phyloP scores from a whole-genome alignment of 1,140 invertebrate species.

The Cotesia glomerata region DNA sequence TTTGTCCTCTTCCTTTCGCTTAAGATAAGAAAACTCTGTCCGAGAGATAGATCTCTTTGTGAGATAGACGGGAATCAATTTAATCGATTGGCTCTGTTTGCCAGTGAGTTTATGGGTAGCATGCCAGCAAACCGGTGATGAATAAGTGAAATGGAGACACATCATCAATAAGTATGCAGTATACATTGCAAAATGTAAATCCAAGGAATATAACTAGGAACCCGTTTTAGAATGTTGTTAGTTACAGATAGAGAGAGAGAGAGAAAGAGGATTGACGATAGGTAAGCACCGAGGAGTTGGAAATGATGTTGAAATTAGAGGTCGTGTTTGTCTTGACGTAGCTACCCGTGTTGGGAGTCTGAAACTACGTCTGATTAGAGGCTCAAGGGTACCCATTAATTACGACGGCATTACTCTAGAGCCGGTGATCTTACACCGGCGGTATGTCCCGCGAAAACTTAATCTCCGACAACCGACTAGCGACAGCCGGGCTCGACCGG shows the following conservation, averaged over 20 bases:
- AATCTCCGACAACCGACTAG: constrained; percentile 25
- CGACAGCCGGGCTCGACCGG: not conserved
- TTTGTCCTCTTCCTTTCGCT: not conserved
- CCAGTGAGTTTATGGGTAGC: too few species aligned
- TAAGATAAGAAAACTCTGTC: too few species aligned
- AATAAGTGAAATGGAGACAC: too few species aligned
- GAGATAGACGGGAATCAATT: too few species aligned
- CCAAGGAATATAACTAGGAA: too few species aligned
- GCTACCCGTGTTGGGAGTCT: constrained; percentile 44
- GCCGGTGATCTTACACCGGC: constrained; percentile 17
- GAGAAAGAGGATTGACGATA: not conserved
- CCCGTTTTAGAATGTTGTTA: too few species aligned
- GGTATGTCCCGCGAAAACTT: constrained; percentile 33
- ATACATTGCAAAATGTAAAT: too few species aligned
- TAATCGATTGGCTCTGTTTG: too few species aligned
- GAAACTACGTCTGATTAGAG: constrained; percentile 58
- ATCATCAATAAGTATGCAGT: too few species aligned
- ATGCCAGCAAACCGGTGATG: too few species aligned
- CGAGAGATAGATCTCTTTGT: not conserved
- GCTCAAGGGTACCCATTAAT: constrained; percentile 43
- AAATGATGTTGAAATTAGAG: not conserved
- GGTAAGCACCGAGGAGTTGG: constrained; percentile 6
- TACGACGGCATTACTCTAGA: constrained; percentile 37
- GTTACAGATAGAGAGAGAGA: too few species aligned
- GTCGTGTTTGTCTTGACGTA: constrained; percentile 16